Evolutionary conservation across 1,140 invertebrate species (phyloP).

Genomic region (Bombus pascuorum): DNA sequence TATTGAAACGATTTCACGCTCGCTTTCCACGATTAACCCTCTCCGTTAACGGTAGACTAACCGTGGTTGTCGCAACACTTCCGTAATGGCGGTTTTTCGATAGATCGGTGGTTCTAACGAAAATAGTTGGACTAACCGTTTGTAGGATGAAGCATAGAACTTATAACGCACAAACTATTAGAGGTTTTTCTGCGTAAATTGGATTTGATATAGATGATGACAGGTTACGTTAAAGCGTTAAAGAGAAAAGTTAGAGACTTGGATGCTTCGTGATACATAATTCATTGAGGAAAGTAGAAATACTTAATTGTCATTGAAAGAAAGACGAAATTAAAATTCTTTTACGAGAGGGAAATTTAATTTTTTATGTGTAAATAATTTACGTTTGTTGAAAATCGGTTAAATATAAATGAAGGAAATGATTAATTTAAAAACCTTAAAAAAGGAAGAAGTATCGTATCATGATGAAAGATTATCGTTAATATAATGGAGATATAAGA

Average conservation of each 20-base stretch:
- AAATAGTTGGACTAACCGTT: background rate
- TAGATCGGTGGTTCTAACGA: background rate
- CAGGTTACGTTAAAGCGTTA: background rate
- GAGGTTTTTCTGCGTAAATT: background rate
- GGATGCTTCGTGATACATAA: background rate
- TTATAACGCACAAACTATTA: background rate
- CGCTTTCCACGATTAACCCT: background rate
- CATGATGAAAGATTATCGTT: too few relatives aligned
- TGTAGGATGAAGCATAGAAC: background rate
- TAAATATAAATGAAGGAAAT: background rate
- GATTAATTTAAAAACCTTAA: background rate
- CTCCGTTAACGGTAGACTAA: background rate
- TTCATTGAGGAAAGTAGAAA: background rate
- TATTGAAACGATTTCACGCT: slow-evolving; percentile 30
- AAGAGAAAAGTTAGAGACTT: background rate
- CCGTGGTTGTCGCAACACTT: background rate
- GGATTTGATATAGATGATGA: background rate
- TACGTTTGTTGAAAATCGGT: background rate
- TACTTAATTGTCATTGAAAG: too few relatives aligned
- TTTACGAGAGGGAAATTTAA: too few relatives aligned
- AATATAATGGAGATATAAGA: too few relatives aligned
- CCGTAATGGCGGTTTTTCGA: background rate
- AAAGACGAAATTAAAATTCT: background rate
- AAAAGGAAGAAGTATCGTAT: too few relatives aligned
- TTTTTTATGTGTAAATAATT: background rate